Conservation (phyloP, 2,888 invertebrate genomes). For the Pecten maximus region DNA sequence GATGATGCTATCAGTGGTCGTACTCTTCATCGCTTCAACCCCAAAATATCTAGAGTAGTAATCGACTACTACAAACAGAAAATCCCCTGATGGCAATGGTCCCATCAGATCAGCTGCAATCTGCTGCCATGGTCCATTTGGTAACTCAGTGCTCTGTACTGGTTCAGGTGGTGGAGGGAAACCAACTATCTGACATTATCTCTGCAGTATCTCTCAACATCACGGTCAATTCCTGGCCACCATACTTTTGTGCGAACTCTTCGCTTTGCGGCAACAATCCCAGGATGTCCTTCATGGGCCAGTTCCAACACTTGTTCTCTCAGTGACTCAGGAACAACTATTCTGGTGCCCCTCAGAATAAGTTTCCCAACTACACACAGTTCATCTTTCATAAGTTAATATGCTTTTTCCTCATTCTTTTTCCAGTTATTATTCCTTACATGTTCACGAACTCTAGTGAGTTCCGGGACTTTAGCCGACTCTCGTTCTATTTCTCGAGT, state of each 20-base stretch:
- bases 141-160: slow-evolving; percentile 41
- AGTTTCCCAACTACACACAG: slow-evolving; percentile 37
- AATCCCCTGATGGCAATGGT: slow-evolving; percentile 47
- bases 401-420: not conserved
- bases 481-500: slow-evolving; percentile 52
- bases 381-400: not conserved
- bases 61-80: slow-evolving; percentile 51
- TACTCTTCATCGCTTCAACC: not conserved
- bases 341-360: slow-evolving; percentile 38
- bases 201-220: slow-evolving; percentile 38
- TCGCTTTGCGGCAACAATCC: slow-evolving; percentile 52
- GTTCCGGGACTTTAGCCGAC: slow-evolving; percentile 47
- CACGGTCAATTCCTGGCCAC: slow-evolving; percentile 53
- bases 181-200: slow-evolving; percentile 11
- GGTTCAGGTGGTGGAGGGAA: slow-evolving; percentile 44
- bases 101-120: slow-evolving; percentile 51
- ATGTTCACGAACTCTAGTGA: not conserved
- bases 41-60: slow-evolving; percentile 44
- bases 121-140: slow-evolving; percentile 50
- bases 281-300: slow-evolving; percentile 58
- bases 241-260: slow-evolving; percentile 48
- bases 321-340: slow-evolving; percentile 14
- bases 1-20: not conserved
- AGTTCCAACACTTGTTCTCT: slow-evolving; percentile 31
- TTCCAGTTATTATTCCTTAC: not conserved